Conservation (phyloP, 2,797 vertebrate species). For the Busarellus nigricollis region DNA sequence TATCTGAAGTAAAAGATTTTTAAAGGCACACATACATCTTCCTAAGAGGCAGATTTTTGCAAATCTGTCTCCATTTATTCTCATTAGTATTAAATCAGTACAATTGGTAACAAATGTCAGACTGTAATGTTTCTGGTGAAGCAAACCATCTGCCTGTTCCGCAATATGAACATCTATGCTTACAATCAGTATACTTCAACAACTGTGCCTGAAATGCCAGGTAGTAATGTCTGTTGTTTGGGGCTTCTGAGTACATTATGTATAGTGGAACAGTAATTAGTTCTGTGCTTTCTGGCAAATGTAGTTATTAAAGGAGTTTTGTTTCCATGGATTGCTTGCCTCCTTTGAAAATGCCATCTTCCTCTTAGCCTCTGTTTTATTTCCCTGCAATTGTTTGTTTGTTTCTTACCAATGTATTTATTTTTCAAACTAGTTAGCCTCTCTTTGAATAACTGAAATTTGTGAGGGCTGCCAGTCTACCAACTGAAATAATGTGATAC, state of each 20-base stretch:
- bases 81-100: slow-evolving; percentile 63
- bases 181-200: slow-evolving; percentile 52
- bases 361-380: not conserved
- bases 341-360: not conserved
- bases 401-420: not conserved
- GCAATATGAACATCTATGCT: slow-evolving; percentile 57
- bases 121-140: slow-evolving; percentile 70
- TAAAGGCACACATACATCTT: slow-evolving; percentile 43
- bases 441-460: not conserved
- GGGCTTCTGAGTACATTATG: not conserved
- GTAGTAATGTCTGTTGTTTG: slow-evolving; percentile 45
- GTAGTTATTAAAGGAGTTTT: not conserved
- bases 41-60: slow-evolving; percentile 54
- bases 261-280: not conserved
- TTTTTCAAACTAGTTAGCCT: not conserved
- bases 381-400: not conserved
- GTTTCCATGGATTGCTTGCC: not conserved
- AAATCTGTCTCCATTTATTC: slow-evolving; percentile 67
- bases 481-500: not conserved
- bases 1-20: slow-evolving; percentile 55
- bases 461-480: not conserved
- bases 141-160: slow-evolving; percentile 73
- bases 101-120: slow-evolving; percentile 75
- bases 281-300: not conserved
- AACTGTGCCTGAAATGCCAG: slow-evolving; percentile 34